A percentile compares a stretch with the other conserved stretches of the same genome.
phyloP scores from a whole-genome alignment of 2,888 invertebrate species.

The Bombylius discolor region DNA sequence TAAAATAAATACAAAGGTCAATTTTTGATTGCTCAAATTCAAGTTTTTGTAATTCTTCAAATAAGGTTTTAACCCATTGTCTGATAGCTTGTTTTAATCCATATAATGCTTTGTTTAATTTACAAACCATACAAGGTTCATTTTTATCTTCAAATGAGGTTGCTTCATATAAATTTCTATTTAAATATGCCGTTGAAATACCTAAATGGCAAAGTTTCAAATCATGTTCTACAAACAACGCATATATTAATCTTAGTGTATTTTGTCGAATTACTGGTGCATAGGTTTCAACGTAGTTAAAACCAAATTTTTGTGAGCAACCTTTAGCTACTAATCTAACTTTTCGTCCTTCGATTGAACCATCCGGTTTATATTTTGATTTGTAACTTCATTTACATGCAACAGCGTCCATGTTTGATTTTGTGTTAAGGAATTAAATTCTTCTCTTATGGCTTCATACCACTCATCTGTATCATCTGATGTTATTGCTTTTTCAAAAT shows the following conservation, averaged over 20 bases:
- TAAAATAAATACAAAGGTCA: slow-evolving; percentile 15
- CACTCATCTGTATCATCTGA: neutral
- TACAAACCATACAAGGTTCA: no score
- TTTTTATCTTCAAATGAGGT: neutral
- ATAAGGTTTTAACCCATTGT: slow-evolving; percentile 15
- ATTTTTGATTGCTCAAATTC: slow-evolving; percentile 11
- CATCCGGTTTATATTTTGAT: neutral
- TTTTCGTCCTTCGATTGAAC: neutral
- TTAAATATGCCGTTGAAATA: neutral
- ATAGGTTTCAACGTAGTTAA: neutral
- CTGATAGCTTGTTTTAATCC: slow-evolving; percentile 15
- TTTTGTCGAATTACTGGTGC: neutral
- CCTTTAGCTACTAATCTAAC: neutral
- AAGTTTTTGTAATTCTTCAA: slow-evolving; percentile 13
- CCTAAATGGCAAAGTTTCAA: neutral
- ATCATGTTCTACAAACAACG: neutral
- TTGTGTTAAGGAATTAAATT: neutral
- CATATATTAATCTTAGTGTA: neutral
- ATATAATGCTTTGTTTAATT: slow-evolving; percentile 15
- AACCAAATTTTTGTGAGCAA: neutral
- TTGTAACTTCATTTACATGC: neutral
- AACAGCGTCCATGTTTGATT: neutral
- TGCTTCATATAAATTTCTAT: neutral
- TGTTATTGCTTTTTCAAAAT: no score
- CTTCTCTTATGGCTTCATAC: neutral